Conservation (phyloP, 1,140 invertebrate genomes). For the Drosophila santomea region DNA sequence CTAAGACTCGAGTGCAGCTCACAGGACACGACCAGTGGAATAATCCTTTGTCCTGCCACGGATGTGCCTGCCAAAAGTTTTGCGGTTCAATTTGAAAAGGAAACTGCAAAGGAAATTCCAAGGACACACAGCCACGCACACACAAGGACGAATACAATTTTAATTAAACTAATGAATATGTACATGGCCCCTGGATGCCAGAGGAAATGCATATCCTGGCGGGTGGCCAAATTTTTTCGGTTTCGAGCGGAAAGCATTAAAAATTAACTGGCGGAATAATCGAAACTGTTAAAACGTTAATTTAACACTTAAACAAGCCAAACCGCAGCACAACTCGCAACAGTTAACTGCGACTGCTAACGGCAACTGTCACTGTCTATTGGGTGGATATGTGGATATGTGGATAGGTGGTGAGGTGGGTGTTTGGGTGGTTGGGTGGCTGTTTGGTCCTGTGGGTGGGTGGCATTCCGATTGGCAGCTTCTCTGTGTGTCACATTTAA, state of each 20-base stretch:
- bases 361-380: slow-evolving; percentile 59
- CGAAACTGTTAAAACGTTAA: slow-evolving; percentile 81
- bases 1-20: slow-evolving; percentile 51
- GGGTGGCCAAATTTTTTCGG: slow-evolving; percentile 18
- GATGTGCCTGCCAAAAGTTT: slow-evolving; percentile 45
- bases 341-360: slow-evolving; percentile 53
- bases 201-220: slow-evolving; percentile 29
- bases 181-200: slow-evolving; percentile 45
- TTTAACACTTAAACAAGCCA: slow-evolving; percentile 83
- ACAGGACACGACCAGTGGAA: slow-evolving; percentile 70
- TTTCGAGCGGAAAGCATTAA: slow-evolving; percentile 55
- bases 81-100: slow-evolving; percentile 79
- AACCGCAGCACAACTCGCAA: slow-evolving; percentile 69
- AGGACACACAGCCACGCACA: slow-evolving; percentile 21
- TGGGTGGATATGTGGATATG: slow-evolving; percentile 9
- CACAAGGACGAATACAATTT: slow-evolving; percentile 56
- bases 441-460: slow-evolving; percentile 12
- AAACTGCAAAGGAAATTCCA: slow-evolving; percentile 46
- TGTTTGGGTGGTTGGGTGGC: not conserved
- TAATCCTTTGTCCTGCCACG: slow-evolving; percentile 60
- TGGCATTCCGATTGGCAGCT: slow-evolving; percentile 80
- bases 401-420: not conserved
- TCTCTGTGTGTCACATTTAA: slow-evolving; percentile 81
- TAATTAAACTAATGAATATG: slow-evolving; percentile 83
- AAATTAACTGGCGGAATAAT: slow-evolving; percentile 80